Evolutionary conservation across 2,797 vertebrate genomes (phyloP).

Genomic region (Chiroxiphia lanceolata): DNA sequence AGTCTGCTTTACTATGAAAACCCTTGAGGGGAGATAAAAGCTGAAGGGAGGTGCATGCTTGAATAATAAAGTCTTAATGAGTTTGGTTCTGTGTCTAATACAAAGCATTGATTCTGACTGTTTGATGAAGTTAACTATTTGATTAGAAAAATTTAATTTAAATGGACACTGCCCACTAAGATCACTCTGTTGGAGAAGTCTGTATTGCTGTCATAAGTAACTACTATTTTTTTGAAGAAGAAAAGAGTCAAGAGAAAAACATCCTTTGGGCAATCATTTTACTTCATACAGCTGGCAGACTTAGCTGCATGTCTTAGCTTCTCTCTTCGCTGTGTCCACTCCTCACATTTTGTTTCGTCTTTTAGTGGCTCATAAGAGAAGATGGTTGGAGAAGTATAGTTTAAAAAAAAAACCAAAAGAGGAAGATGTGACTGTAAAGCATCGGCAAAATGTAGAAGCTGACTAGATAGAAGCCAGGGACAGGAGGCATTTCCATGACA

Average conservation of each 20-base stretch:
- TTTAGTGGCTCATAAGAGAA: not conserved
- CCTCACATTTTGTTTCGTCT: not conserved
- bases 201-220: not conserved
- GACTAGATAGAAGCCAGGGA: not conserved
- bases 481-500: not conserved
- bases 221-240: not conserved
- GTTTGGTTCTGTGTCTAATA: slow-evolving; percentile 19
- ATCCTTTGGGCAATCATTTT: not conserved
- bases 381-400: not conserved
- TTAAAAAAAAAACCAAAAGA: not conserved
- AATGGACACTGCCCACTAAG: not conserved
- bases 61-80: slow-evolving; percentile 50
- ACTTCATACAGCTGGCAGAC: not conserved
- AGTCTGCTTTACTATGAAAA: slow-evolving; percentile 26
- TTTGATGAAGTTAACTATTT: slow-evolving; percentile 35
- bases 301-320: not conserved
- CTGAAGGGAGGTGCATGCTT: slow-evolving; percentile 31
- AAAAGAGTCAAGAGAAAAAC: not conserved
- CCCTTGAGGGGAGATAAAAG: slow-evolving; percentile 50
- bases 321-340: not conserved
- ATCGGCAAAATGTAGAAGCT: not conserved
- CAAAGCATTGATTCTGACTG: slow-evolving; percentile 44
- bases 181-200: not conserved
- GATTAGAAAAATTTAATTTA: slow-evolving; percentile 27
- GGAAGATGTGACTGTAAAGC: not conserved